Evolutionary conservation across 1,140 invertebrate genomes (phyloP), one percentile per base, ranked within the genome.

Genomic region (Drosophila funebris): DNA sequence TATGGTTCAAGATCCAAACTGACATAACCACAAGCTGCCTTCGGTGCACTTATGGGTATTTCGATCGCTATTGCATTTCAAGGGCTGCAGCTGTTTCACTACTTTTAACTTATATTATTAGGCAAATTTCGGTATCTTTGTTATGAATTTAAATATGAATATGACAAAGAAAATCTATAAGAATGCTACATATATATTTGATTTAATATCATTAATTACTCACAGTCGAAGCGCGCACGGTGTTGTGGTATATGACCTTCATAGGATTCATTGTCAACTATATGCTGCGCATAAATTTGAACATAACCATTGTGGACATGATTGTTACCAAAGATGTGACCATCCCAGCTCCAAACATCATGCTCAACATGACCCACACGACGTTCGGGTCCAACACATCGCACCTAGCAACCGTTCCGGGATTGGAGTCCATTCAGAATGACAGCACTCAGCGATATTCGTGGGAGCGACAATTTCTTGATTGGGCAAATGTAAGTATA

Each of bases 261-360:
- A 92, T 93, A 61, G 96, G 96, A 4, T 96, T 96, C 67, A 94
- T 94, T 3, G 93, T 96, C 27, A 95, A 97, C 74, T 97, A 97
- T 83, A 96, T 96, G 92, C 92, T 97, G 52, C 92, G 96, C 20
- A 95, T 96, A 16, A 97, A 97, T 90, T 91, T 97, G 9, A 97
- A 96, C 79, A 95, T 97, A n/a, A 96, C 96, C 7, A 96, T 97
- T 63, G 96, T 97, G 8, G 95, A 96, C 14, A 98, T 98, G 96
- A 94, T 96, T 0, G 91, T 93, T 39, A 61, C 50, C n/a, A n/a
- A n/a, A n/a, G n/a, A n/a, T n/a, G n/a, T n/a, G n/a, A n/a, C n/a
- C n/a, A n/a, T n/a, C 31, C 73, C 73, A 37, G 72, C 53, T 39
- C 72, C 3, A 58, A 24, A 13, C 91, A 11, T n/a, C 20, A 9